Base-by-base conservation (phyloP, 2,113 vertebrate genomes). In the Hypocryptadius cinnamomeus region DNA sequence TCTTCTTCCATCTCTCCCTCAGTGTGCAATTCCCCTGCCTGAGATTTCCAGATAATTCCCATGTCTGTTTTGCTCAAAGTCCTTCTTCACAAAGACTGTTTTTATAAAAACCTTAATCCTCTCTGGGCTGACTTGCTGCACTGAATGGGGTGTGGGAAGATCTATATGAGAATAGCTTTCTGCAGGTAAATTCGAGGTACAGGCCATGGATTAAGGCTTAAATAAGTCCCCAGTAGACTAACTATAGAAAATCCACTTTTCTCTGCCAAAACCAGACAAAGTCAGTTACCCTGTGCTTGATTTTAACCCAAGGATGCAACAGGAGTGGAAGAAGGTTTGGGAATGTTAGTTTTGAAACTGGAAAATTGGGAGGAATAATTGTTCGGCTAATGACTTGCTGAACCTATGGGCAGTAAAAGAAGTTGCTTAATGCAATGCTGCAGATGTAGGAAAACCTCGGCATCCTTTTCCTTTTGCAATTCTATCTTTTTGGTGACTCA, bases 401-500 rank as follows among this genome's bases (percentile, higher is more conserved):
- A 87, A 79, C 53, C 15, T 70, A 7, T 40, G 71, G 15, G 8
- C 45, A 90, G 42, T 83, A 45, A 68, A 87, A 87, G 37, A 76
- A 11, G 14, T 23, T 44, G 20, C 37, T 89, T 70, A 66, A 44
- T 69, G 53, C 28, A 79, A 23, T 57, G 35, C 23, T 87, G 73
- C 70, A 85, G 91, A 72, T 76, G 70, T 54, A 73, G 73, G 59
- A 76, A 87, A 87, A 47, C 25, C 47, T 79, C 79, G 68, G 25
- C 65, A 89, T 54, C 35, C 54, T 51, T 87, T 85, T 77, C 19
- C 47, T 89, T 90, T 63, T 47, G 63, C 78, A 76, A 0, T 92
- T 83, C 65, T 73, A 1, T 87, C 15, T 77, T 89, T 85, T 77
- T 87, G 71, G 85, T 94, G 89, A 92, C 81, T 95, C 82, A 91